Evolutionary conservation across 2,888 invertebrate genomes (phyloP).

Genomic region (Molorchus minor): DNA sequence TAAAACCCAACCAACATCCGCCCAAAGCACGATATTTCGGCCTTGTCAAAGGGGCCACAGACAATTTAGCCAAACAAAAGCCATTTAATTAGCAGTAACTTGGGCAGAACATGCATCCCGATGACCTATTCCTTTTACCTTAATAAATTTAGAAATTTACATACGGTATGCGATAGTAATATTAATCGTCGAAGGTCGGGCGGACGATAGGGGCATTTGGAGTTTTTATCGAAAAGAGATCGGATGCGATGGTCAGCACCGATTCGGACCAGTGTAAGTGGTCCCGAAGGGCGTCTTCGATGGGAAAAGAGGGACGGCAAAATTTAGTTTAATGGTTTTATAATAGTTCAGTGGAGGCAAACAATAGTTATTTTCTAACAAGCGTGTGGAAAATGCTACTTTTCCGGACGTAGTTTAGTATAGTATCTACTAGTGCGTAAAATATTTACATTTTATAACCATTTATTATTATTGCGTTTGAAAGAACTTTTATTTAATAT

Average conservation of each 20-base stretch:
- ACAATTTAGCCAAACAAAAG: slow-evolving; percentile 24
- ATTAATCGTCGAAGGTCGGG: slow-evolving; percentile 36
- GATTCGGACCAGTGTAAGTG: not conserved
- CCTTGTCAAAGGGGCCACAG: slow-evolving; percentile 3
- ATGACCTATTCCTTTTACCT: slow-evolving; percentile 31
- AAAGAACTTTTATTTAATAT: too few relatives aligned
- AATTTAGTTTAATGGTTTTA: too few relatives aligned
- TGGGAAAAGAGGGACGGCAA: not conserved
- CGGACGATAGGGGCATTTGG: slow-evolving; percentile 26
- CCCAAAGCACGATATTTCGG: not conserved
- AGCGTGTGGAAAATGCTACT: too few relatives aligned
- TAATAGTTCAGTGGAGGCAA: too few relatives aligned
- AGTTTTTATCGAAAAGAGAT: slow-evolving; percentile 12
- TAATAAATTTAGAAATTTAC: slow-evolving; percentile 36
- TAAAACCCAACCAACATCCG: not conserved
- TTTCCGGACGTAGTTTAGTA: too few relatives aligned
- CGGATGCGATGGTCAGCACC: not conserved
- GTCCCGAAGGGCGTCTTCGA: slow-evolving; percentile 1
- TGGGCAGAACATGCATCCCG: slow-evolving; percentile 16
- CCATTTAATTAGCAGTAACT: slow-evolving; percentile 28
- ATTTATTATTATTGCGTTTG: too few relatives aligned
- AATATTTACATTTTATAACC: too few relatives aligned
- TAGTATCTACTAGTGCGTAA: too few relatives aligned
- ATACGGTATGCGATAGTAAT: slow-evolving; percentile 30
- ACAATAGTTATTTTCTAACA: too few relatives aligned